A percentile compares a stretch with the other conserved stretches of the same genome.
phyloP scores from a whole-genome alignment of 1,140 invertebrate species.

The Andrena cerasifolii region DNA sequence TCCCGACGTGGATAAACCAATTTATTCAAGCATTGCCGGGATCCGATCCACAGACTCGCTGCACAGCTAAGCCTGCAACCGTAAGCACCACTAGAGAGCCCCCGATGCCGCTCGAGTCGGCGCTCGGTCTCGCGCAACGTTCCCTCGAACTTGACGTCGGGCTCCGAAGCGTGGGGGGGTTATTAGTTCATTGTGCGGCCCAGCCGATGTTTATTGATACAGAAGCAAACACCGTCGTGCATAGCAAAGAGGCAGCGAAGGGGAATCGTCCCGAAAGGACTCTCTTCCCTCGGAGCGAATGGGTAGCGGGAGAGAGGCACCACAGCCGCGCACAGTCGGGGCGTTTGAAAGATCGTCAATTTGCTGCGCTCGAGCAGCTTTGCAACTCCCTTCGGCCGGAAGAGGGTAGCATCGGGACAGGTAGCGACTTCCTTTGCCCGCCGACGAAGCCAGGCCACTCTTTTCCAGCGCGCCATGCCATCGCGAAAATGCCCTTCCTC shows the following conservation, averaged over 20 bases:
- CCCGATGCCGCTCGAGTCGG: too few species aligned
- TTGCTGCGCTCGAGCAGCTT: conserved; percentile 18
- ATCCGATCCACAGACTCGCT: too few species aligned
- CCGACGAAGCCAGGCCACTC: conserved; percentile 14
- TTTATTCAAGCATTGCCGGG: too few species aligned
- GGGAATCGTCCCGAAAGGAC: background rate
- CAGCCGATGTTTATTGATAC: conserved; percentile 3
- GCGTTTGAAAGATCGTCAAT: conserved; percentile 24
- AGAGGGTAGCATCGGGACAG: conserved; percentile 9
- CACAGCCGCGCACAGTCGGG: background rate
- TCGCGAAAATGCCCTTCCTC: conserved; percentile 47
- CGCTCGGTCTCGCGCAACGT: background rate
- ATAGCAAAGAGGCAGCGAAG: too few species aligned
- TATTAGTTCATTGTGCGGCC: background rate
- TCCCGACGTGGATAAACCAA: too few species aligned
- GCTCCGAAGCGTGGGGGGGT: too few species aligned
- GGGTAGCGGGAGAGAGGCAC: background rate
- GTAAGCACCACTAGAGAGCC: too few species aligned
- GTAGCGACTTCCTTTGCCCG: conserved; percentile 30
- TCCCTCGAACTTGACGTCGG: background rate
- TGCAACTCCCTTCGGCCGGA: conserved; percentile 2
- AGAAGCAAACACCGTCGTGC: background rate
- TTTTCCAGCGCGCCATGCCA: conserved; percentile 20
- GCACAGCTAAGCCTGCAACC: too few species aligned
- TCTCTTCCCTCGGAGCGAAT: background rate